Evolutionary conservation across 2,888 invertebrate species (phyloP).

Genomic region (Myopa testacea): DNA sequence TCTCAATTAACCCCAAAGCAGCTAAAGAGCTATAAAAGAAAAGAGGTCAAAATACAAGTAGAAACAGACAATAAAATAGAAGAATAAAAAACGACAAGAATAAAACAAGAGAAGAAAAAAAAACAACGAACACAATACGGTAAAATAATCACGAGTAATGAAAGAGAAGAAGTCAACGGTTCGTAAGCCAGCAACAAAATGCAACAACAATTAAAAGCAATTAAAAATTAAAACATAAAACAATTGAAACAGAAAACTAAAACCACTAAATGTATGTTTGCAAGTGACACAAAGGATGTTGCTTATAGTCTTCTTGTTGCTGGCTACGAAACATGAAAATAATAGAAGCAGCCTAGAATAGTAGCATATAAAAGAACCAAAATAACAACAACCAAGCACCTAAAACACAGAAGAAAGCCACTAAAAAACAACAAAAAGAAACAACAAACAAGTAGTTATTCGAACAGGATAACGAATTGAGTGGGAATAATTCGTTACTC

Average conservation of each 20-base stretch:
- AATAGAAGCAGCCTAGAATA: not conserved
- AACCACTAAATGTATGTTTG: too few relatives aligned
- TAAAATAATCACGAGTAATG: constrained; percentile 4
- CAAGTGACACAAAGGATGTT: too few relatives aligned
- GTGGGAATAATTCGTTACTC: constrained; percentile 65
- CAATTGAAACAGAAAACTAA: not conserved
- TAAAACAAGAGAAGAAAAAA: not conserved
- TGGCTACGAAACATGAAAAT: too few relatives aligned
- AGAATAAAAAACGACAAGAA: not conserved
- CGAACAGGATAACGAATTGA: too few relatives aligned
- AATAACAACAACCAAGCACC: too few relatives aligned
- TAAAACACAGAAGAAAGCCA: too few relatives aligned
- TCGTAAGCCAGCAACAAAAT: constrained; percentile 19
- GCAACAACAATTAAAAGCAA: constrained; percentile 36
- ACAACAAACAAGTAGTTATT: too few relatives aligned
- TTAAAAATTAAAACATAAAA: constrained; percentile 30
- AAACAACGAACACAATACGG: not conserved
- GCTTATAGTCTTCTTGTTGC: too few relatives aligned
- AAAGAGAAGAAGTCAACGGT: not conserved
- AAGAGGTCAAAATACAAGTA: constrained; percentile 21
- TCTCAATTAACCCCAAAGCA: constrained; percentile 84
- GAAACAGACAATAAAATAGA: constrained; percentile 14
- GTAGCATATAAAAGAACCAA: too few relatives aligned
- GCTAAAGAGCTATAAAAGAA: constrained; percentile 76
- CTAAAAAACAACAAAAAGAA: too few relatives aligned